Conservation (phyloP, 2,888 invertebrate species). For the Bhutanitis thaidina region DNA sequence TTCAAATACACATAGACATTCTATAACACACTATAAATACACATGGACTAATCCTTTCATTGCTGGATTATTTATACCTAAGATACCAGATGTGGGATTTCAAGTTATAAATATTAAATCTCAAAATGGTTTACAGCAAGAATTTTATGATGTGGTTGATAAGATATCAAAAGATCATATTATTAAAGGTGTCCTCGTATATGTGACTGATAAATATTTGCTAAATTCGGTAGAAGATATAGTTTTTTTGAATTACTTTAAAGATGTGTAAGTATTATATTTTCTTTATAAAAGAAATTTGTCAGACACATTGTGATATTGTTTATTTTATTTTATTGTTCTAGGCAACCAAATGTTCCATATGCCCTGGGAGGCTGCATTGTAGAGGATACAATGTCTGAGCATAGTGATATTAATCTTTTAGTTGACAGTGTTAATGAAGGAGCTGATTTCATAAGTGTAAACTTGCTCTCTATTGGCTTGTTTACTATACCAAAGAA, state of each 20-base stretch:
- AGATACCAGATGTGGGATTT: constrained; percentile 59
- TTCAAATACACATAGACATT: constrained; percentile 45
- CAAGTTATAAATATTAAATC: constrained; percentile 51
- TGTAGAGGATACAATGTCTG: constrained; percentile 56
- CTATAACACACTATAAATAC: constrained; percentile 37
- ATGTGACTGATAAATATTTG: constrained; percentile 65
- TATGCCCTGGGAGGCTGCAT: constrained; percentile 72
- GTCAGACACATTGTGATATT: no score
- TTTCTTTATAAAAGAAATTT: no score
- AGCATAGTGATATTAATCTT: constrained; percentile 41
- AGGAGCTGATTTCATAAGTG: constrained; percentile 46
- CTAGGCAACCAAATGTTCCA: constrained; percentile 62
- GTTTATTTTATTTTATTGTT: no score
- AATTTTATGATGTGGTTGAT: constrained; percentile 44
- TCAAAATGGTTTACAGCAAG: constrained; percentile 37
- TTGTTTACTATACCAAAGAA: constrained; percentile 57
- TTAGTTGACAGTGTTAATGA: constrained; percentile 48
- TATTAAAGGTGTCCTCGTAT: constrained; percentile 61
- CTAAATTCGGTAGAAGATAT: constrained; percentile 57
- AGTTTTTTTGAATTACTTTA: constrained; percentile 59
- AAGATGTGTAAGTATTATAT: constrained; percentile 53
- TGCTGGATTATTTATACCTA: constrained; percentile 62
- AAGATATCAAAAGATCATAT: constrained; percentile 44
- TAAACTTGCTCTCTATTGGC: constrained; percentile 60
- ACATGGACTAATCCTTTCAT: constrained; percentile 39